These are phyloP conservation scores for Crambe crambe DNA, from an alignment of 37 sponge, comb jelly and placozoan genomes.

Conservation along the genomic window DNA sequence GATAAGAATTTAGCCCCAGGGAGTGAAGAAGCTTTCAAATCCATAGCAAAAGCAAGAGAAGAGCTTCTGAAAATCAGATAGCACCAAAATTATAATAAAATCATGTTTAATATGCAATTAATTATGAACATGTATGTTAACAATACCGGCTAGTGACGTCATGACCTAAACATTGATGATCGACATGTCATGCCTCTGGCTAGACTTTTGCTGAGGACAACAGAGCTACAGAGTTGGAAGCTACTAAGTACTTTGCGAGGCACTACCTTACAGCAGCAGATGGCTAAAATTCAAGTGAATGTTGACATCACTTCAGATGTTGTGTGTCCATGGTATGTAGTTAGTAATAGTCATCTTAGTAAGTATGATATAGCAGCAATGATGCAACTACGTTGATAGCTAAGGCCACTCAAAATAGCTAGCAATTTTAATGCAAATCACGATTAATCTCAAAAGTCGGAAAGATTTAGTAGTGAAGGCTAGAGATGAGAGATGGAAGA, in stretches of 20 bases:
- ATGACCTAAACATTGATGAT: not conserved
- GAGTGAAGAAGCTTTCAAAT: conserved; percentile 94
- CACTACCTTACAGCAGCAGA: not conserved
- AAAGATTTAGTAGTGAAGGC: no score
- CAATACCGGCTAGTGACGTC: no score
- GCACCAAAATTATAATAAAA: not conserved
- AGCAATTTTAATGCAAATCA: no score
- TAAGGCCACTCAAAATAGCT: no score
- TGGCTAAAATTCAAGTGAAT: conserved; percentile 33
- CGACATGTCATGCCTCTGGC: not conserved
- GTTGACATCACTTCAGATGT: conserved; percentile 64
- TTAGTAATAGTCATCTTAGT: no score
- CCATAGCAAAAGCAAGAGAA: conserved; percentile 69
- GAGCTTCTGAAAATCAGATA: conserved; percentile 48
- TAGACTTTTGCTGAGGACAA: no score
- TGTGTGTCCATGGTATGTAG: conserved; percentile 62
- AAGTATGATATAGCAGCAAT: no score
- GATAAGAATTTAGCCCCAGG: conserved; percentile 94
- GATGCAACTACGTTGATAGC: no score
- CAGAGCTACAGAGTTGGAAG: no score
- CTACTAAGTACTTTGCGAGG: no score
- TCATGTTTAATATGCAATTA: not conserved
- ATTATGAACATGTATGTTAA: not conserved
- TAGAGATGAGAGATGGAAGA: no score
- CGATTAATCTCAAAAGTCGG: no score